phyloP scores from a whole-genome alignment of 1,140 invertebrate species.

The Diabrotica undecimpunctata region DNA sequence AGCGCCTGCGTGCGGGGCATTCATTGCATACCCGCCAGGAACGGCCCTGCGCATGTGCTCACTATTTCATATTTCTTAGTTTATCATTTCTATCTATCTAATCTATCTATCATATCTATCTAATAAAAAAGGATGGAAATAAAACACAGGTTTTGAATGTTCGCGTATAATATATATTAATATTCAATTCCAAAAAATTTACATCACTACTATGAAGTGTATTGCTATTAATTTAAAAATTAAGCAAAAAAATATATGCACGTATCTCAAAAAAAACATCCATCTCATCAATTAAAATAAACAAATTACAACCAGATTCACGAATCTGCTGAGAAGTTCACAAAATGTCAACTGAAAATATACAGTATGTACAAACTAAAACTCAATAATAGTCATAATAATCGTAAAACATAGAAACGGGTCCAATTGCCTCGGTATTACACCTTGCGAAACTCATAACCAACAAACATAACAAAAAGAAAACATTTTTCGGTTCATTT shows the following conservation, averaged over 20 bases:
- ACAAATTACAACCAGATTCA: constrained; percentile 8
- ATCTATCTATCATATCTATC: too few species aligned
- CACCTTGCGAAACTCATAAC: constrained; percentile 7
- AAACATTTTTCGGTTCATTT: constrained; percentile 9
- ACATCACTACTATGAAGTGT: constrained; percentile 19
- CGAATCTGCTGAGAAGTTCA: constrained; percentile 12
- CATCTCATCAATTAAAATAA: constrained; percentile 1
- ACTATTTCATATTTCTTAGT: too few species aligned
- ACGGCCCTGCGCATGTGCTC: too few species aligned
- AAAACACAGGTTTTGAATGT: constrained; percentile 16
- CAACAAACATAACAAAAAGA: constrained; percentile 11
- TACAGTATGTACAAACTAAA: constrained; percentile 21
- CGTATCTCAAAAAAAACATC: not conserved
- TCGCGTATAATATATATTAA: constrained; percentile 20
- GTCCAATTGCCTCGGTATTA: constrained; percentile 9
- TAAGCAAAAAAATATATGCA: constrained; percentile 8
- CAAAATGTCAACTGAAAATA: constrained; percentile 18
- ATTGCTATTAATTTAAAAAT: constrained; percentile 16
- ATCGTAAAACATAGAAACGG: constrained; percentile 10
- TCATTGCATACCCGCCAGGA: too few species aligned
- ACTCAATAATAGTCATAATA: constrained; percentile 15
- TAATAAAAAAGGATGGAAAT: not conserved
- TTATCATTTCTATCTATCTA: too few species aligned
- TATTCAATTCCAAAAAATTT: constrained; percentile 18
- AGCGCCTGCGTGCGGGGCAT: too few species aligned